phyloP scores from a whole-genome alignment of 2,113 vertebrate species.

The Corydoras maculifer region DNA sequence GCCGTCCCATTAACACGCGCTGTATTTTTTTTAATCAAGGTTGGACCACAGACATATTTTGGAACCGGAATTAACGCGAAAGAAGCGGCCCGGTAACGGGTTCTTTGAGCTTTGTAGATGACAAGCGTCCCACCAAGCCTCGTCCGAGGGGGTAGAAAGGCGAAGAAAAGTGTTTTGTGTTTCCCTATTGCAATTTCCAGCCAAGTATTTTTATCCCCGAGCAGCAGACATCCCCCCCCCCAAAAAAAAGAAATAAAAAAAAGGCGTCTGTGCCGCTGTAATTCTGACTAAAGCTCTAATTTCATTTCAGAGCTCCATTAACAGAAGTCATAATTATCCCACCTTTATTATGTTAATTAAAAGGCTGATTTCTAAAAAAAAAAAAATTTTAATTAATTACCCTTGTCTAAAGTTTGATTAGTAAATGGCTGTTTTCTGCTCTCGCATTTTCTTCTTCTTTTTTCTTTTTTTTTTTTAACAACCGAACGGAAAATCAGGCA shows the following conservation, averaged over 20 bases:
- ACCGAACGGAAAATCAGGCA: conserved; percentile 33
- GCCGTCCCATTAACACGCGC: conserved; percentile 44
- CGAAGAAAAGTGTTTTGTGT: conserved; percentile 49
- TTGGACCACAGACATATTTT: conserved; percentile 49
- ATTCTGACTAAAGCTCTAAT: conserved; percentile 68
- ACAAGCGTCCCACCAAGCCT: conserved; percentile 57
- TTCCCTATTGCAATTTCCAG: conserved; percentile 44
- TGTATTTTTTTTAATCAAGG: conserved; percentile 41
- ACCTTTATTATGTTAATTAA: conserved; percentile 75
- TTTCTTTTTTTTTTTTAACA: conserved; percentile 33
- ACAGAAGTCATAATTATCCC: conserved; percentile 71
- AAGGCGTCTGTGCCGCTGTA: conserved; percentile 58
- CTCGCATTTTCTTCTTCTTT: conserved; percentile 50
- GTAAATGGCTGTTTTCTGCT: conserved; percentile 64
- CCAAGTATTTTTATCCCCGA: conserved; percentile 56
- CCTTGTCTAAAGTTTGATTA: conserved; percentile 70
- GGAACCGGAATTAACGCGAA: conserved; percentile 45
- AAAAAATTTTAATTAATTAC: conserved; percentile 62
- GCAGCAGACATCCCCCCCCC: conserved; percentile 51
- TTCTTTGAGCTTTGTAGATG: conserved; percentile 63
- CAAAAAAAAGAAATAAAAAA: conserved; percentile 50
- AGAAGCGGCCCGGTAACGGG: conserved; percentile 46
- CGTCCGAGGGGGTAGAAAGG: conserved; percentile 47
- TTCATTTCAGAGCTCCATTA: conserved; percentile 66
- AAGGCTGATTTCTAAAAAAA: conserved; percentile 63